Base-by-base conservation (phyloP, 2,113 vertebrate species). In the Hyperoodon ampullatus region DNA sequence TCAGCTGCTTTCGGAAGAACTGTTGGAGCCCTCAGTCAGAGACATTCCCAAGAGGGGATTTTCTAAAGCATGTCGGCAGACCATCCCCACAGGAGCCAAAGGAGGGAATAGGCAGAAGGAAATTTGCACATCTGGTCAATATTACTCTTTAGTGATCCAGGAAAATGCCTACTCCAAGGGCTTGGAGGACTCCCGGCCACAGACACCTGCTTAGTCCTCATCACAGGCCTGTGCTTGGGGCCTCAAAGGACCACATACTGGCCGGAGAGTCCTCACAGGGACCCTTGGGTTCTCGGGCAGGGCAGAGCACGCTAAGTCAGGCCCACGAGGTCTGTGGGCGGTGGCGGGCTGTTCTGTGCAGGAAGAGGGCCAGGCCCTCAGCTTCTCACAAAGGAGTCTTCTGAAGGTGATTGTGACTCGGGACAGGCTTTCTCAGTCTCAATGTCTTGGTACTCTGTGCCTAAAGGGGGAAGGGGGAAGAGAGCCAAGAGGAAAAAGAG, bases 301-400 rank as follows among this genome's bases (percentile, higher is more conserved):
- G 95, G 50, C 58, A 78, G 93, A 90, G 75, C 66, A 24, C n/a
- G 2, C 91, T 94, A 95, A 71, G 96, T 92, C 88, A 74, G 96
- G 96, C 90, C 95, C 53, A 16, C 12, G 80, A 65, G 70, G 95
- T 88, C 96, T 88, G 91, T 86, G 96, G 89, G 71, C 18, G 60
- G 74, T 74, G 97, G 60, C 13, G 35, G 95, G 95, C 81, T 24
- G 85, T 16, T 60, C 66, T 94, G 86, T 87, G 97, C 92, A 75
- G 83, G 87, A 81, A 33, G 86, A 78, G 95, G 95, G 70, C 71
- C 77, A 60, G 82, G 68, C 97, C 95, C 95, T 98, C 96, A 94
- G 93, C 90, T 97, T 96, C 97, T 89, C 92, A 97, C 94, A 96
- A 92, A 97, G 88, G 96, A 97, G 77, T 97, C 95, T 98, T 98